Percentiles rank a stretch among this genome's conserved stretches.
Conservation (phyloP, 1,140 invertebrate species). For the Apolygus lucorum region DNA sequence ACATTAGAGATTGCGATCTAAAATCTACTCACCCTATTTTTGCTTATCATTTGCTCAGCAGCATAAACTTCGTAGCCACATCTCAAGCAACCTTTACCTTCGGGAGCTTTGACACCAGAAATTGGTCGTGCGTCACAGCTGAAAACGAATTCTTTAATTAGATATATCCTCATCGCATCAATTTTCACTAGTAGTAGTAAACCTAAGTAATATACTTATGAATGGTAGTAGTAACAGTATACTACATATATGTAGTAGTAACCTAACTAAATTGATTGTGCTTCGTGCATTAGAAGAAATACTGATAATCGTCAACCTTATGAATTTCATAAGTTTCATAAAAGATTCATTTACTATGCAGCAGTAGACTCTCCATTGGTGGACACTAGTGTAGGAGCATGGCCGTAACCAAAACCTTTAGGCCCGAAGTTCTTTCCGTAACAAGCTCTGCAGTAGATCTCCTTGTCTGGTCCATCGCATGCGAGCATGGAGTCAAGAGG, state of each 20-base stretch:
- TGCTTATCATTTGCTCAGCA: slow-evolving; percentile 90
- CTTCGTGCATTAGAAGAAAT: no score
- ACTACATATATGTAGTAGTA: no score
- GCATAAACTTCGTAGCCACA: slow-evolving; percentile 84
- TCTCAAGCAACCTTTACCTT: slow-evolving; percentile 68
- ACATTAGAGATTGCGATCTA: no score
- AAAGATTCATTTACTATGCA: slow-evolving; percentile 62
- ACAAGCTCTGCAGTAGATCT: slow-evolving; percentile 80
- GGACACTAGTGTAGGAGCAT: slow-evolving; percentile 72
- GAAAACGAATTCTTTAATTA: no score
- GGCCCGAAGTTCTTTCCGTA: slow-evolving; percentile 84
- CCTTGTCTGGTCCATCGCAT: slow-evolving; percentile 79
- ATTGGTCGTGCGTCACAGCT: slow-evolving; percentile 49
- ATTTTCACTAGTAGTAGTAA: no score
- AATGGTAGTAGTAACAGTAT: slow-evolving; percentile 4
- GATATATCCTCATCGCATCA: slow-evolving; percentile 16
- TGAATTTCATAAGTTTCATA: no score
- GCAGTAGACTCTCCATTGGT: slow-evolving; percentile 60
- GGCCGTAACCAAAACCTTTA: slow-evolving; percentile 82
- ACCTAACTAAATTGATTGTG: no score
- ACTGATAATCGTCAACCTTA: no score
- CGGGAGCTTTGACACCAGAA: slow-evolving; percentile 47
- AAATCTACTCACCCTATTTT: slow-evolving; percentile 56
- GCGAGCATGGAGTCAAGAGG: slow-evolving; percentile 86
- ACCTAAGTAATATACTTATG: no score